Base-by-base conservation (phyloP, 2,797 vertebrate species). In the Pampus argenteus region DNA sequence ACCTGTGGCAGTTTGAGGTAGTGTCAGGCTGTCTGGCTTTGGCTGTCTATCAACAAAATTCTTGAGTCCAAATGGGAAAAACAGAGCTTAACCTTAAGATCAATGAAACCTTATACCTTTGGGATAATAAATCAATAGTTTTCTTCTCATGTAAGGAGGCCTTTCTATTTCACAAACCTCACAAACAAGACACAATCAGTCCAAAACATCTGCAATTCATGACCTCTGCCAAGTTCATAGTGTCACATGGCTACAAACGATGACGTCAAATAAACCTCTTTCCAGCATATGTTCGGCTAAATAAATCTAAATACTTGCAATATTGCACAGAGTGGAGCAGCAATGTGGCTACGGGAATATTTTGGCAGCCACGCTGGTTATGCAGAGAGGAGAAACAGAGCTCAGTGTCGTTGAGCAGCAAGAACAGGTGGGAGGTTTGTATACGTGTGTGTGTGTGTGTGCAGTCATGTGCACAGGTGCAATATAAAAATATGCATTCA, bases 381-480 rank as follows among this genome's bases (percentile, higher is more conserved):
- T 74, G 74, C 67, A 50, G 67, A 61, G 66, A 29, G 55, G 50
- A 38, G 71, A 50, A 66, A 20, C 9, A 34, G 74, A 84, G 81
- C 71, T 69, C 23, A 5, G 60, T 66, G 67, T 55, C 73, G 61
- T 29, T 81, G 75, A 89, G 78, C 47, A 52, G n/a, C 51, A 44
- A 72, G 66, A 93, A 88, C 90, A 93, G 88, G 85, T 90, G 90
- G 80, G 51, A 64, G 63, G 54, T 69, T 65, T 54, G 72, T 81
- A 15, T 80, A 25, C 9, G 18, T 77, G 66, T 75, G 63, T 80
- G 28, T 10, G 18, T 77, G 66, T 75, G 63, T 79, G 61, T 15
- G 34, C 4, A 34, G 20, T 38, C 57, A 59, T 48, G 28, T 72
- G 66, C 66, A 71, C 52, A 76, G 51, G 56, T 83, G 72, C 74